phyloP scores from a whole-genome alignment of 2,797 vertebrate genomes.

The Chanos chanos region DNA sequence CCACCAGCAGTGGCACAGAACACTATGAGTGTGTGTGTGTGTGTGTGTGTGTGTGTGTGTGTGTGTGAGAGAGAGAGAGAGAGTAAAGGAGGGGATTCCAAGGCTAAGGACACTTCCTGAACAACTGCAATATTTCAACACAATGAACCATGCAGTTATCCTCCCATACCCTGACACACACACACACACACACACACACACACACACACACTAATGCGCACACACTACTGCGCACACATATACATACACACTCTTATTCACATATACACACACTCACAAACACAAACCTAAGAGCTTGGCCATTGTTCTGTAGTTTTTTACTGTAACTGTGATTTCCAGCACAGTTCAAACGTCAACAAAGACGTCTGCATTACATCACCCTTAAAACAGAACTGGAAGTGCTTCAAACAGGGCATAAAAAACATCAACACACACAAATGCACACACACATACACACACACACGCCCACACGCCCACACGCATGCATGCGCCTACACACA shows the following conservation, averaged over 20 bases:
- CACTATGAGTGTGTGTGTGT: not conserved
- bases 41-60: conserved; percentile 10
- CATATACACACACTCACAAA: conserved; percentile 3
- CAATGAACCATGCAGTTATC: too few species aligned
- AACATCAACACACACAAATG: conserved; percentile 5
- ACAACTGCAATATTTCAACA: not conserved
- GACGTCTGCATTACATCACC: conserved; percentile 25
- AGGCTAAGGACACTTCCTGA: conserved; percentile 2
- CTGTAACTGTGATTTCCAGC: not conserved
- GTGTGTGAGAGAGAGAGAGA: too few species aligned
- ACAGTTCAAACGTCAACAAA: conserved; percentile 5
- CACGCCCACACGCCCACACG: not conserved
- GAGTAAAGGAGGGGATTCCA: not conserved
- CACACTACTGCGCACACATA: too few species aligned
- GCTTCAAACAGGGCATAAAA: too few species aligned
- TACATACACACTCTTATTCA: not conserved
- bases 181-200: conserved; percentile 2
- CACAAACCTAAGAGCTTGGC: conserved; percentile 2
- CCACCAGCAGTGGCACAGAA: not conserved
- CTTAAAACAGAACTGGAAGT: conserved; percentile 2
- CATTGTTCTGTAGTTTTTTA: not conserved
- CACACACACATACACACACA: conserved; percentile 19
- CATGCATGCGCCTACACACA: too few species aligned
- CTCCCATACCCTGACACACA: not conserved
- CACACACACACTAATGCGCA: conserved; percentile 4